These are phyloP conservation scores for Phthorimaea operculella DNA, from an alignment of 1,140 invertebrate genomes.

Conservation along the genomic window DNA sequence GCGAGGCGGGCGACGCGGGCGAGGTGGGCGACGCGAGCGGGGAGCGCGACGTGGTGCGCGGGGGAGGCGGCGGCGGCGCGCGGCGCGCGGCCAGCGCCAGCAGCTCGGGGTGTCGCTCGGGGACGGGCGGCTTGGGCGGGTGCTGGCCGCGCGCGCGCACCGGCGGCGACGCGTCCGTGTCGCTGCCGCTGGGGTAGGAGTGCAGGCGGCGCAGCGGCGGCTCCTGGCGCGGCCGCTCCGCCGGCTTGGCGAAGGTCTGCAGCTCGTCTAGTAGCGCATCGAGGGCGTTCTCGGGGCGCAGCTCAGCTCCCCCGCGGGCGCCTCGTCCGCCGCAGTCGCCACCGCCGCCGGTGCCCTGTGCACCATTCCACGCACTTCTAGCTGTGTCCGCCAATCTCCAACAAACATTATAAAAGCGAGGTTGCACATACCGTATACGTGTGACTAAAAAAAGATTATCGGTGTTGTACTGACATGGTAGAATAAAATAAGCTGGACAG, in stretches of 20 bases:
- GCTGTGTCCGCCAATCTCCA: conserved; percentile 32
- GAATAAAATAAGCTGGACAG: too few relatives aligned
- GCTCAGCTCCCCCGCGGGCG: conserved; percentile 74
- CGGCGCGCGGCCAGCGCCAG: conserved; percentile 75
- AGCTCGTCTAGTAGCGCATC: conserved; percentile 94
- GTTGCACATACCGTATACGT: conserved; percentile 26
- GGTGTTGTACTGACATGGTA: too few relatives aligned
- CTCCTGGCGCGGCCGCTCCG: conserved; percentile 76
- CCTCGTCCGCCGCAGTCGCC: conserved; percentile 73
- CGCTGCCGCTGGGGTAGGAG: conserved; percentile 80
- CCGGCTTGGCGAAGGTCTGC: conserved; percentile 83
- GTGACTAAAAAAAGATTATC: too few relatives aligned
- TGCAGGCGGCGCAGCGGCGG: conserved; percentile 77
- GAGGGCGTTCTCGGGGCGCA: conserved; percentile 91
- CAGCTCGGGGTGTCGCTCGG: conserved; percentile 79
- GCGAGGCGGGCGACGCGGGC: conserved; percentile 39
- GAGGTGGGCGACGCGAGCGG: conserved; percentile 82
- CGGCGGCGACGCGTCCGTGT: conserved; percentile 76
- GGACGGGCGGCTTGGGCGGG: conserved; percentile 77
- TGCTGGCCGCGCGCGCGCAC: conserved; percentile 68
- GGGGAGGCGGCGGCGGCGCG: conserved; percentile 87
- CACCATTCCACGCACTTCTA: conserved; percentile 48
- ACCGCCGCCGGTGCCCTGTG: conserved; percentile 70
- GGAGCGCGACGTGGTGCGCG: conserved; percentile 83
- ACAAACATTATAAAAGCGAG: conserved; percentile 33